Evolutionary conservation across 1,140 invertebrate genomes (phyloP), one percentile per base, ranked within the genome.

Genomic region (Drosophila pachea): DNA sequence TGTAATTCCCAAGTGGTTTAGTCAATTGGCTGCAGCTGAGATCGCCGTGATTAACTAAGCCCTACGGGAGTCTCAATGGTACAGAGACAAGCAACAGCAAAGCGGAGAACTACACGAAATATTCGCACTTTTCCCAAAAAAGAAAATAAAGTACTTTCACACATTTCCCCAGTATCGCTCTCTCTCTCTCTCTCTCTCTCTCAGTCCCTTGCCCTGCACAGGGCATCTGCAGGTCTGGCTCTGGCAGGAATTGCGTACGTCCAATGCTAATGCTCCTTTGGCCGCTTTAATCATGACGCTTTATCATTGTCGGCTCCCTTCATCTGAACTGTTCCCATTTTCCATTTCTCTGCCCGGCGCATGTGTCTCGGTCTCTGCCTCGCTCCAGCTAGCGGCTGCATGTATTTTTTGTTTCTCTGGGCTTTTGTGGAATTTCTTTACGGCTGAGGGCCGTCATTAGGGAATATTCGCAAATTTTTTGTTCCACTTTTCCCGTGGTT

Each of bases 401-500:
- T 43, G 31, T 8, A 45, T 36, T 31, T 31, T 14, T 49, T 29
- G 33, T 58, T 31, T 50, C 31, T 4, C 8, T 33, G 40, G 48
- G 48, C 63, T 68, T 68, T 68, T 63, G 52, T 54, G 50, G 50
- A 35, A 53, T 66, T 67, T 66, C 54, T 35, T 66, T 55, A 12
- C 33, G 52, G 42, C 70, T 55, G 53, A 52, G 35, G 22, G 58
- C 62, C 71, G 81, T 84, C 81, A 84, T 84, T 84, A 84, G 81
- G 79, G 79, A 84, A 84, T 86, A 86, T 86, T 76, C 77, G 64
- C 81, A 84, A 69, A 76, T 79, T 14, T 56, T 56, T 56, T 32
- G 8, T n/a, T 45, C 40, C 47, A 52, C 54, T 56, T 58, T 76
- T 81, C 86, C 64, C 42, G 73, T 84, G 81, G 79, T 84, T 84